Conservation (phyloP, 2,113 vertebrate genomes). For the Equus przewalskii region DNA sequence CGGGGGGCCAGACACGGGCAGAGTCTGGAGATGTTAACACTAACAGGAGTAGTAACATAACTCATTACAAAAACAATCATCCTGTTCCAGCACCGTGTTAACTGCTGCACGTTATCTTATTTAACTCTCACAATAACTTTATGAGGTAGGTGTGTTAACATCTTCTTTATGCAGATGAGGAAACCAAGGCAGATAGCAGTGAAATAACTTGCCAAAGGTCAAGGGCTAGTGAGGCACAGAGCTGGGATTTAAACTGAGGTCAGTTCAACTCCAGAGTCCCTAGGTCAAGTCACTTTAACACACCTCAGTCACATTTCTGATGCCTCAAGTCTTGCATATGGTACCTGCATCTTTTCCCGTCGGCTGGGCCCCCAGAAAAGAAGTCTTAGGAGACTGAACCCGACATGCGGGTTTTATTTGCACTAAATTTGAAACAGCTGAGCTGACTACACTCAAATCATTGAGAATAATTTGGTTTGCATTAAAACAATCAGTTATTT, state of each 20-base stretch:
- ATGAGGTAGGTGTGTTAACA: background rate
- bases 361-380: background rate
- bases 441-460: background rate
- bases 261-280: background rate
- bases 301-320: background rate
- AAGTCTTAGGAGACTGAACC: background rate
- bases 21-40: background rate
- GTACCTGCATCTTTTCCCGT: background rate
- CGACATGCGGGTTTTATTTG: background rate
- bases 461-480: background rate
- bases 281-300: background rate
- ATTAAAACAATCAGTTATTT: background rate
- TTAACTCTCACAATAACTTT: background rate
- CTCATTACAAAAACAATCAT: background rate
- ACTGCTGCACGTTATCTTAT: no score
- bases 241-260: background rate
- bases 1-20: no score
- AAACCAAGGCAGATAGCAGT: background rate
- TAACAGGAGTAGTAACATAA: rapidly evolving
- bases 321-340: background rate
- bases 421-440: background rate
- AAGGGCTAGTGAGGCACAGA: background rate
- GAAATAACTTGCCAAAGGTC: background rate
- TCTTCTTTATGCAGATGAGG: background rate
- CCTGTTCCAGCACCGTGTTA: background rate